Evolutionary conservation across 2,113 vertebrate genomes (phyloP).

Genomic region (Antechinus stuartii): DNA sequence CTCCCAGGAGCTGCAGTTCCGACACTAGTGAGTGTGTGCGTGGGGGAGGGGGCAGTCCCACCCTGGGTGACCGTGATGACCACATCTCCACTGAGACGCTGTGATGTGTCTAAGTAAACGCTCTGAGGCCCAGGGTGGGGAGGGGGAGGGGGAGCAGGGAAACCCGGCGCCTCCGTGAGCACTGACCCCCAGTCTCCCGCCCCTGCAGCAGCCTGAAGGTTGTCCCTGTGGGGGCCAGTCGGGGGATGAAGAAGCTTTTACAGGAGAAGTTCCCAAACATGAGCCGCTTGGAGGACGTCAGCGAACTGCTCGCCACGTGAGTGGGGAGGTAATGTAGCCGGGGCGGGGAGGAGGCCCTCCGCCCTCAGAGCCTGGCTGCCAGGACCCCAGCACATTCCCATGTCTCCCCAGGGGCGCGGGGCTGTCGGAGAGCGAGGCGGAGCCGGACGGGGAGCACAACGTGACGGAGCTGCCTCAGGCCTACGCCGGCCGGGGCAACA

Average conservation of each 20-base stretch:
- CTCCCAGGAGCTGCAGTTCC: slow-evolving; percentile 89
- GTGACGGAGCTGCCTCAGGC: slow-evolving; percentile 92
- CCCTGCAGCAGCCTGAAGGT: slow-evolving; percentile 92
- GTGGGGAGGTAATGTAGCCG: background rate
- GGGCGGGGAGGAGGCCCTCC: fast-evolving
- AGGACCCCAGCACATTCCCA: fast-evolving
- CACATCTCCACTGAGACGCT: slow-evolving; percentile 77
- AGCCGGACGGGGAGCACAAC: slow-evolving; percentile 93
- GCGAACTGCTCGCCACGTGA: slow-evolving; percentile 93
- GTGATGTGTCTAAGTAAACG: slow-evolving; percentile 90
- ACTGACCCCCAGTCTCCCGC: fast-evolving
- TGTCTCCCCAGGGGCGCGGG: slow-evolving; percentile 85
- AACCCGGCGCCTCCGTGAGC: fast-evolving
- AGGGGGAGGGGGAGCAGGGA: fast-evolving
- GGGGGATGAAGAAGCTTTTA: slow-evolving; percentile 94
- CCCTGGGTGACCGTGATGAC: slow-evolving; percentile 83
- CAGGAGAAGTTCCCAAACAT: slow-evolving; percentile 96
- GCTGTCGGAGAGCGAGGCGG: slow-evolving; percentile 94
- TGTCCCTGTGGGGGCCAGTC: slow-evolving; percentile 94
- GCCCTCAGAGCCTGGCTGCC: background rate
- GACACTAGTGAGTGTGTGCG: slow-evolving; percentile 92
- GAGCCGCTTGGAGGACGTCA: slow-evolving; percentile 94
- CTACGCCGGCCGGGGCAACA: slow-evolving; percentile 92
- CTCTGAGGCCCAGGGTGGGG: slow-evolving; percentile 81
- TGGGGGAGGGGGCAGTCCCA: too few relatives aligned